Conservation (phyloP, 2,888 invertebrate genomes). For the Biston stratarius region DNA sequence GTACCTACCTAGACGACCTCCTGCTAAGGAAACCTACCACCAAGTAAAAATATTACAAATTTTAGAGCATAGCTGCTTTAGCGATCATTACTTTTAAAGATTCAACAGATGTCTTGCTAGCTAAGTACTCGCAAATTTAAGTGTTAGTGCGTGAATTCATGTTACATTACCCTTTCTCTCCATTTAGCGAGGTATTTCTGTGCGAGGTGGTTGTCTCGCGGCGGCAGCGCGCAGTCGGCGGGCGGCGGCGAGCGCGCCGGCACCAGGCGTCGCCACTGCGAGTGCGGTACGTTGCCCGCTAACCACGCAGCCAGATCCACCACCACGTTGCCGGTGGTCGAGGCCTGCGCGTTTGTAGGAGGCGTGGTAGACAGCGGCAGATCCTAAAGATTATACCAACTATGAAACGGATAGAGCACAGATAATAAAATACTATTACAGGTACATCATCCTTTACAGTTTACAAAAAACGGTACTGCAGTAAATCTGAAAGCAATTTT, state of each 20-base stretch:
- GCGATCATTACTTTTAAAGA: too few relatives aligned
- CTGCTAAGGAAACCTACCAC: too few relatives aligned
- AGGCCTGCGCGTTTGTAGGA: constrained; percentile 56
- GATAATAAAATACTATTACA: too few relatives aligned
- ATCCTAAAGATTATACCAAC: constrained; percentile 28
- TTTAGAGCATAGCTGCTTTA: too few relatives aligned
- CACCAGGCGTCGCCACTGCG: constrained; percentile 73
- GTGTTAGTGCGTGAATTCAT: too few relatives aligned
- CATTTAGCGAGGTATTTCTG: constrained; percentile 76
- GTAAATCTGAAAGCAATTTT: too few relatives aligned
- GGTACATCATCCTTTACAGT: too few relatives aligned
- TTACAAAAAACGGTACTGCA: too few relatives aligned
- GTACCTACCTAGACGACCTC: too few relatives aligned
- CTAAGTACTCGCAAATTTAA: background rate
- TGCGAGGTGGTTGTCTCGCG: constrained; percentile 70
- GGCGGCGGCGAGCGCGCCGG: constrained; percentile 42
- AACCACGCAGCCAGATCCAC: constrained; percentile 86
- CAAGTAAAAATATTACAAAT: too few relatives aligned
- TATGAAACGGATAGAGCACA: too few relatives aligned
- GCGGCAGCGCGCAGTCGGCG: constrained; percentile 48
- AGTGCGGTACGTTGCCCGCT: constrained; percentile 73
- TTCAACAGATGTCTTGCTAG: too few relatives aligned
- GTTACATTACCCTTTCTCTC: constrained; percentile 68
- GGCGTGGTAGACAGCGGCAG: constrained; percentile 39
- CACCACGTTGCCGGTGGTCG: constrained; percentile 70